A percentile compares a stretch with the other conserved stretches of the same genome.
These are phyloP conservation scores for Andrena bucephala DNA, from an alignment of 2,888 invertebrate species.

Conservation along the genomic window DNA sequence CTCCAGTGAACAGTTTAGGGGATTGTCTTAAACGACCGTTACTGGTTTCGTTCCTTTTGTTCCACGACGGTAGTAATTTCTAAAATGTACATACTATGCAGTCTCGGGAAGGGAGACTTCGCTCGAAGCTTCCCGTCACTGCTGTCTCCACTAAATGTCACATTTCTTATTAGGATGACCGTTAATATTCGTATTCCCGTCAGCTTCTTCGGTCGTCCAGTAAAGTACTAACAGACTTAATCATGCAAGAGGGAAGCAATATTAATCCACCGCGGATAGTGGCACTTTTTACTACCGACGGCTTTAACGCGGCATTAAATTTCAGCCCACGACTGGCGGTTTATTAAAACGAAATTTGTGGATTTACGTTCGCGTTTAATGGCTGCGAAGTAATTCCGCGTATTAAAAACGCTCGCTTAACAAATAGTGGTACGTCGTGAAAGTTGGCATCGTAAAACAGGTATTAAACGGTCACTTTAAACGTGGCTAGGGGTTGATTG, in stretches of 20 bases:
- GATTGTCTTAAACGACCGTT: constrained; percentile 35
- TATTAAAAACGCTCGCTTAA: neutral
- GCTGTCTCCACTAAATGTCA: no score
- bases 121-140: no score
- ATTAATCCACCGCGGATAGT: constrained; percentile 6
- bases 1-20: constrained; percentile 31
- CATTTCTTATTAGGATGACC: no score
- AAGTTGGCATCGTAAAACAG: constrained; percentile 18
- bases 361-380: constrained; percentile 10
- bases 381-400: constrained; percentile 5
- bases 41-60: constrained; percentile 6
- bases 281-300: constrained; percentile 9
- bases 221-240: neutral
- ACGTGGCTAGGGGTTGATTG: constrained; percentile 4
- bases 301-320: constrained; percentile 12
- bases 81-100: no score
- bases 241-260: neutral
- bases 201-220: neutral
- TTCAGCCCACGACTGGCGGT: constrained; percentile 11
- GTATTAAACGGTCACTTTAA: constrained; percentile 10
- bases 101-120: no score
- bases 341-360: constrained; percentile 27
- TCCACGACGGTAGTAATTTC: no score
- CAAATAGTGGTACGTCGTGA: neutral
- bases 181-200: neutral